Base-by-base conservation (phyloP, 30 jellyfish, hydroid and myxozoan species). In the Cassiopea xamachana region DNA sequence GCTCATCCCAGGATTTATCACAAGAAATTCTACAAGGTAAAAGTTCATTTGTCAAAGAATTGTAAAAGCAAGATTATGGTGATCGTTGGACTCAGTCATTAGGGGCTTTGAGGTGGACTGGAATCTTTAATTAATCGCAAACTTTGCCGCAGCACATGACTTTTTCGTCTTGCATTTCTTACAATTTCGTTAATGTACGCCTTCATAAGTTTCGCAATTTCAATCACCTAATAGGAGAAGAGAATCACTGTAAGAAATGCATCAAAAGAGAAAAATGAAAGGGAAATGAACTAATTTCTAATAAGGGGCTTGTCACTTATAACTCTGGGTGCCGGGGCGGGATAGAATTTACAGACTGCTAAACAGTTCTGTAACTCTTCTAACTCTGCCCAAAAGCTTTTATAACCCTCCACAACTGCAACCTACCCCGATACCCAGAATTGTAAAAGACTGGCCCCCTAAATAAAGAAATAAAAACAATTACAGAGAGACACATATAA, bases 181-280 rank as follows among this genome's bases (percentile, higher is more conserved):
- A 96, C 99, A 49, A 96, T 96, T 86, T 96, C 99, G 72, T 96
- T 96, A 80, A 96, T 96, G 79, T 96, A 96, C 10, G 99, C 99
- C 86, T 96, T 96, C 99, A 96, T 96, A 12, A 96, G 94, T 64
- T 96, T 96, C 61, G 99, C 99, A 73, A 96, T 78, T 74, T 96
- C 99, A 48, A 96, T 85, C 77, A 96, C 99, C 99, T 96, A 67
- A 60, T 84, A 69, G 58, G 64, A 27, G 75, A 73, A 73, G 43
- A 86, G 7, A 16, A 19, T 69, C 17, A 43, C 7, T 69, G 17
- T n/a, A 18, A 69, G 17, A 4, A 3, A 69, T 69, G 78, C 15
- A 27, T 27, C 39, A 27, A 27, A 27, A 27, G 39, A 27, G 39
- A 27, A 27, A 27, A 27, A 27, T 27, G 39, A 27, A 27, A 27